Base-by-base conservation (phyloP, 1,140 invertebrate genomes). In the Papilio helenus region DNA sequence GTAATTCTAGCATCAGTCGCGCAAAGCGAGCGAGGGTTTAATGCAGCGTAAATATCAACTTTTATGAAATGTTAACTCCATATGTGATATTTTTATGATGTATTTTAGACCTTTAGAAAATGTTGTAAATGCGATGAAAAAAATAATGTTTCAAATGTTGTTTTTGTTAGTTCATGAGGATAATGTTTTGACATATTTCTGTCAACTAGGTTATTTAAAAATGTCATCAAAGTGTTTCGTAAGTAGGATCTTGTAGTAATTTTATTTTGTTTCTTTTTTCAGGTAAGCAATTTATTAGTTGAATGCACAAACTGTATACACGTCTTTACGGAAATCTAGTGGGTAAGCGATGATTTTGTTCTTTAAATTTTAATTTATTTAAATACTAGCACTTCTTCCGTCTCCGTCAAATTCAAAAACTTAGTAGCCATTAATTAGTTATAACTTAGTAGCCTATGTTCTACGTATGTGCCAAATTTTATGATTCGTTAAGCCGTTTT, bases 31-130 rank as follows among this genome's bases (percentile, higher is more conserved):
- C 61, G 61, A 23, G 20, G 20, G 61, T 16, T 68, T 68, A 68
- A 68, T 68, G 61, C 61, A 68, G 61, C 26, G 61, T 68, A 68
- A 68, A 68, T 68, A 68, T 68, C 61, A 68, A 68, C 61, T 68
- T 34, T 68, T 68, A 29, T 68, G 61, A 68, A 68, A 68, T 68
- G 61, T 29, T 68, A 29, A 68, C 26, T 68, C 18, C 14, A 68
- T 68, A 68, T 68, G 61, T 29, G 12, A 68, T 68, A 68, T 68
- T 68, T 68, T 68, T 68, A 29, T 26, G 23, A 68, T 16, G 9
- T 58, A 26, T 61, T 26, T 61, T 14, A 5, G 26, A 26, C 61
- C 26, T 29, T 68, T 68, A 16, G 14, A 5, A 34, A 68, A 34
- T 68, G 61, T 29, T 5, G 16, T 1, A 34, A 68, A 61, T 10